These are phyloP conservation scores for Alethe diademata DNA, from an alignment of 2,113 vertebrate genomes.

Conservation along the genomic window DNA sequence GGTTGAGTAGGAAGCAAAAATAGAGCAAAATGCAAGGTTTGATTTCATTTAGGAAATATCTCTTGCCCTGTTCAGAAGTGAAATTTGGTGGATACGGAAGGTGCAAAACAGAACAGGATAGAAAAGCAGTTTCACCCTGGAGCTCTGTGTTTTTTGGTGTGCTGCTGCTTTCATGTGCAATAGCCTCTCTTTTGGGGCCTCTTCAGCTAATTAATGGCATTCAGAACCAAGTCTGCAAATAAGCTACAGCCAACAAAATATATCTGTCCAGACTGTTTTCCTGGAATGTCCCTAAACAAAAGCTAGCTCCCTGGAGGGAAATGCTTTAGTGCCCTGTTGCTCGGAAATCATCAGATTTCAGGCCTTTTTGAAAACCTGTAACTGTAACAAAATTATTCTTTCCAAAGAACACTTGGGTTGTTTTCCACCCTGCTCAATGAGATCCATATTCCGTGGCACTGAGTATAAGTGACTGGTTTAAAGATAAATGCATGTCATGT, in stretches of 20 bases:
- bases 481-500: slow-evolving; percentile 39
- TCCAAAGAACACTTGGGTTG: slow-evolving; percentile 34
- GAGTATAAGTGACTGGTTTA: not conserved
- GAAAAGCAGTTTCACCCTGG: not conserved
- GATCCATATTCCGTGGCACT: slow-evolving; percentile 58
- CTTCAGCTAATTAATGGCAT: not conserved
- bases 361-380: not conserved
- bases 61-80: not conserved
- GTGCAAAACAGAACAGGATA: not conserved
- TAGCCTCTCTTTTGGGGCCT: not conserved
- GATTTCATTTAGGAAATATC: not conserved
- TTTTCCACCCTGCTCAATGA: slow-evolving; percentile 57
- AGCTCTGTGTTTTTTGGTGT: not conserved
- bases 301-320: slow-evolving; percentile 15
- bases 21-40: not conserved
- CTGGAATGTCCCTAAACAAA: slow-evolving; percentile 60
- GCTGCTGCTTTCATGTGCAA: not conserved
- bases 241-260: not conserved
- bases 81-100: not conserved
- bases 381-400: slow-evolving; percentile 9
- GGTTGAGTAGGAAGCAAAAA: not conserved
- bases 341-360: slow-evolving; percentile 49
- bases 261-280: slow-evolving; percentile 29
- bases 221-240: slow-evolving; percentile 12
- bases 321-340: slow-evolving; percentile 42